Evolutionary conservation across 2,113 vertebrate genomes (phyloP), one percentile per base, ranked within the genome.

Genomic region (Pseudorasbora parva): DNA sequence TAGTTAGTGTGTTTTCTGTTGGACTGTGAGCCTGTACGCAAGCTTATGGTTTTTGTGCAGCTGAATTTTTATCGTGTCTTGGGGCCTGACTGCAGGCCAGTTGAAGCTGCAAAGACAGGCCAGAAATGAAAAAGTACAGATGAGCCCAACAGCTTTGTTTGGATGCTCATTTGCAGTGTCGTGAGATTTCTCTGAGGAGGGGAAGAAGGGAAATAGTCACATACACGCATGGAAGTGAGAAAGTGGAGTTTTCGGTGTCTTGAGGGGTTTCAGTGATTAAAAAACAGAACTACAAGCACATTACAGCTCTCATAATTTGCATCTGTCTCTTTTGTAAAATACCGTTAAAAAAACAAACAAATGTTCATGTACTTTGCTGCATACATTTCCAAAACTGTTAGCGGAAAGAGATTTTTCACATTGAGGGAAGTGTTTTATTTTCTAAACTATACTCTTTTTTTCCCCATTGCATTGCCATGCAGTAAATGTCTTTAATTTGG

Each of bases 131-230:
- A 91, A 87, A 91, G 88, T 90, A 90, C 91, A 92, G 89, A 92
- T 89, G 90, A 93, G 88, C 86, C 89, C 88, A 79, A n/a, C 45
- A 88, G 91, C 90, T 59, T 74, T 64, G 17, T n/a, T 84, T 5
- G 76, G 88, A 92, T 78, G 82, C 87, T 93, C 91, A 93, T 91
- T 74, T 86, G 12, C 81, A 49, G 66, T 90, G 91, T 87, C 90
- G 89, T 62, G 60, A 83, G 68, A 78, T 69, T 84, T 76, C 85
- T 77, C 83, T 41, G 77, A 80, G 72, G 86, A 75, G 86, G 47
- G 57, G 25, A 82, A 82, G 89, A 86, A 76, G 68, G 74, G 49
- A 81, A 80, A 66, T 51, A 80, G 23, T 68, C 82, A 78, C 49
- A 66, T 45, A 37, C 33, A 62, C 33, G 45, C 60, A 78, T 64